A percentile compares a stretch with the other conserved stretches of the same genome.
Conservation (phyloP, 2,888 invertebrate genomes). For the Venusia cambrica region DNA sequence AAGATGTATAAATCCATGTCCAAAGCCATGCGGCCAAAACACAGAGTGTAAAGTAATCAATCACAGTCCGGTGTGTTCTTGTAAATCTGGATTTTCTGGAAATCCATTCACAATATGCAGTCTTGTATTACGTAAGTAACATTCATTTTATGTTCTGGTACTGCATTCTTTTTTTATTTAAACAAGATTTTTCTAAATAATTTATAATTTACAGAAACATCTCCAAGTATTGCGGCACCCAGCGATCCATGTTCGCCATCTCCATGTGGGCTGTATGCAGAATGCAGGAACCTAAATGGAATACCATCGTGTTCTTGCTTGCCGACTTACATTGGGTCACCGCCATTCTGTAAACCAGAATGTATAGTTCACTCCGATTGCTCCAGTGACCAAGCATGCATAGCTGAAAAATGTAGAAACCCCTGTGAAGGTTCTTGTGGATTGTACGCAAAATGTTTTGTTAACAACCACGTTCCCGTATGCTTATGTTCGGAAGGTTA, state of each 20-base stretch:
- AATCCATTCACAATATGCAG: slow-evolving; percentile 85
- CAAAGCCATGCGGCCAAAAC: slow-evolving; percentile 84
- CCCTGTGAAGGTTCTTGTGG: slow-evolving; percentile 87
- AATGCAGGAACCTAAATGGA: slow-evolving; percentile 86
- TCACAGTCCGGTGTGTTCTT: slow-evolving; percentile 87
- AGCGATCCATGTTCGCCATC: slow-evolving; percentile 86
- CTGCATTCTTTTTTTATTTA: not conserved
- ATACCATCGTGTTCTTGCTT: slow-evolving; percentile 87
- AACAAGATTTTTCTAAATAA: not conserved
- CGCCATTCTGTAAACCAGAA: slow-evolving; percentile 84
- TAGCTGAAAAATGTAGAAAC: slow-evolving; percentile 84
- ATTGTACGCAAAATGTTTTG: slow-evolving; percentile 84
- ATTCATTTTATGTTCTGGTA: slow-evolving; percentile 1
- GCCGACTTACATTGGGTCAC: slow-evolving; percentile 83
- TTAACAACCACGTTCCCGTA: slow-evolving; percentile 86
- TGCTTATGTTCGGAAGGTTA: slow-evolving; percentile 85
- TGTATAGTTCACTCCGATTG: slow-evolving; percentile 85
- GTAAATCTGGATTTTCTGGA: slow-evolving; percentile 84
- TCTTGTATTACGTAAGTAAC: slow-evolving; percentile 76
- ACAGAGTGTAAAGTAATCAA: slow-evolving; percentile 86
- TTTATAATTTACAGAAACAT: slow-evolving; percentile 44
- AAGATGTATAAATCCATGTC: slow-evolving; percentile 86
- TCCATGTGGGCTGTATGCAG: slow-evolving; percentile 86
- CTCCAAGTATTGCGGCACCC: slow-evolving; percentile 54
- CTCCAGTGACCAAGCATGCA: slow-evolving; percentile 83